phyloP scores from a whole-genome alignment of 2,797 vertebrate genomes.

The Ctenosaura bakeri region DNA sequence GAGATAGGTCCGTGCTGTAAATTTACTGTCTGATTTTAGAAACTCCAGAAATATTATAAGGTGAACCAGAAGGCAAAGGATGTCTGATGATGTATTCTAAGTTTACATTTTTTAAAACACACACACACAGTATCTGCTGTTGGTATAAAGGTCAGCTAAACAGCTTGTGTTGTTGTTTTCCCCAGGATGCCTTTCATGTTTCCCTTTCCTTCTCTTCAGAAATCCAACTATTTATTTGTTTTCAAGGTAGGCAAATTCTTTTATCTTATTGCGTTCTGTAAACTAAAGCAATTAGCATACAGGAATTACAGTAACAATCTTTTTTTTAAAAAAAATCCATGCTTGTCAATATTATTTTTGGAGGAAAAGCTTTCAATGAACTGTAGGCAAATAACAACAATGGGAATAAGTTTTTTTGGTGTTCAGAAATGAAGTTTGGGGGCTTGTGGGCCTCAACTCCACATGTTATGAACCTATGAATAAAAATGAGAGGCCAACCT shows the following conservation, averaged over 20 bases:
- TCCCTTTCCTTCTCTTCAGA: conserved; percentile 62
- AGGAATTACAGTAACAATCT: conserved; percentile 66
- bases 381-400: conserved; percentile 63
- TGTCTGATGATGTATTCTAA: conserved; percentile 71
- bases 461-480: conserved; percentile 55
- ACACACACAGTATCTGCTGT: conserved; percentile 62
- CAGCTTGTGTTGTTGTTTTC: conserved; percentile 74
- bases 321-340: conserved; percentile 52
- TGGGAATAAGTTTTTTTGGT: conserved; percentile 51
- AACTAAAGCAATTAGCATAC: conserved; percentile 76
- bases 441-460: conserved; percentile 35
- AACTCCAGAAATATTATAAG: conserved; percentile 57
- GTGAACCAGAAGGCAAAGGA: conserved; percentile 65
- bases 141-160: conserved; percentile 75
- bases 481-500: conserved; percentile 65
- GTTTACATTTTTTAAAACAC: conserved; percentile 28
- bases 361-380: conserved; percentile 67
- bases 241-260: conserved; percentile 75
- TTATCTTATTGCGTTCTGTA: conserved; percentile 75
- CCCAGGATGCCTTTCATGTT: conserved; percentile 77
- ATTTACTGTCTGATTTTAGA: conserved; percentile 44
- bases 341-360: conserved; percentile 76
- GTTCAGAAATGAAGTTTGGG: conserved; percentile 65
- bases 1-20: conserved; percentile 27
- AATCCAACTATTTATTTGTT: conserved; percentile 75